Conservation (phyloP, 2,888 invertebrate species). For the Agrilus cyanescens region DNA sequence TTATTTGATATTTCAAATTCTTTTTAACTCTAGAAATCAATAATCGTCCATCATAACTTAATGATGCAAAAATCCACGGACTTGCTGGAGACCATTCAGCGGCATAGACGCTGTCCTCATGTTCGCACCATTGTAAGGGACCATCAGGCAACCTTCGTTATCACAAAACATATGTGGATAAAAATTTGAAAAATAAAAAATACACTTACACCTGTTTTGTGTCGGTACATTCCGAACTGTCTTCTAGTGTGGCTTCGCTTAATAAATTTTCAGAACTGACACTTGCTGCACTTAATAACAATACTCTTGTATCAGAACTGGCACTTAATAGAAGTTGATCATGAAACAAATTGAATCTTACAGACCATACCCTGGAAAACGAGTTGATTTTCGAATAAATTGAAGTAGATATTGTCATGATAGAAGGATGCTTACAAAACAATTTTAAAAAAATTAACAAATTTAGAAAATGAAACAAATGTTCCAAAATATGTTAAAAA, state of each 20-base stretch:
- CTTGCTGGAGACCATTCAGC: slow-evolving; percentile 96
- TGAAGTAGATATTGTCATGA: too few relatives aligned
- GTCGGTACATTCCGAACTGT: slow-evolving; percentile 35
- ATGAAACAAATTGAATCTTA: slow-evolving; percentile 91
- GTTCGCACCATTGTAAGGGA: slow-evolving; percentile 84
- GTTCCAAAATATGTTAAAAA: too few relatives aligned
- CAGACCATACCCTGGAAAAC: slow-evolving; percentile 72
- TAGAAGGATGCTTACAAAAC: too few relatives aligned
- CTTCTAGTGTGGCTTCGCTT: slow-evolving; percentile 38
- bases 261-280: slow-evolving; percentile 71
- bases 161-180: background rate
- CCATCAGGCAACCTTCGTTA: slow-evolving; percentile 63
- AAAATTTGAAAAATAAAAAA: background rate
- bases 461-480: too few relatives aligned
- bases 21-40: slow-evolving; percentile 89
- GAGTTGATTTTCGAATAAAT: background rate
- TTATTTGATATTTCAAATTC: slow-evolving; percentile 86
- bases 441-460: too few relatives aligned
- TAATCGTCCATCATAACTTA: slow-evolving; percentile 93
- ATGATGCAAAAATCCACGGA: slow-evolving; percentile 98
- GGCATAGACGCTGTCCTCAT: slow-evolving; percentile 96
- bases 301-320: slow-evolving; percentile 87
- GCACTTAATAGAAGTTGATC: slow-evolving; percentile 90
- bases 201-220: slow-evolving; percentile 38
- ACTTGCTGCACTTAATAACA: slow-evolving; percentile 76